Evolutionary conservation across 1,140 invertebrate species (phyloP), one percentile per base, ranked within the genome.

Genomic region (Cepaea nemoralis): DNA sequence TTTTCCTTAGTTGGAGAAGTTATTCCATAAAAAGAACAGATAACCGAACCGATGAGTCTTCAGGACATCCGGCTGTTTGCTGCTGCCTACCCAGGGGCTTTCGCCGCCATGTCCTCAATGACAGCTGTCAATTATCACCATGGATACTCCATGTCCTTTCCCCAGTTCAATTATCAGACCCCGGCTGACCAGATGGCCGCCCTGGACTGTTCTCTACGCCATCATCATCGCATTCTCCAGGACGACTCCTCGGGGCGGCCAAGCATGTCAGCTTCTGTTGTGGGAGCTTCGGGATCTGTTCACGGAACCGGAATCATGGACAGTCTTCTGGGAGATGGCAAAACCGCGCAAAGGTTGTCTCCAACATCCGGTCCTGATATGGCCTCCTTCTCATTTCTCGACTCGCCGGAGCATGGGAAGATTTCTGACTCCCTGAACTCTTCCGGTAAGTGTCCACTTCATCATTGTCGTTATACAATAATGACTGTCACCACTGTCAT

Each of bases 71-170:
- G 78, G 6, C 33, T 80, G 12, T n/a, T 80, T 24, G 78, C 78
- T 27, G 78, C 78, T n/a, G 78, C 78, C 22, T 80, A 80, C 45
- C 78, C 78, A 35, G 78, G 78, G 12, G 78, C 78, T 19, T 80
- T 80, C 33, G 78, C 78, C 19, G 78, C 78, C 3, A 45, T 80
- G n/a, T 71, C 67, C 22, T 80, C 78, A 0, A 80, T 80, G 78
- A 48, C 78, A n/a, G 48, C 78, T 1, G 78, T 73, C 33, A 55
- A 63, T 33, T 66, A 77, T 37, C 77, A 69, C 77, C 78, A 59
- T 37, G 78, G 78, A 1, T 80, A 50, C 69, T 42, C 78, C 2
- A 31, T 67, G 66, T 24, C 31, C 5, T 73, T 73, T 42, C 31
- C 67, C 3, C n/a, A 40, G 24, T 80, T 80, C 35, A 31, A 67